Conservation (phyloP, 2,113 vertebrate genomes). For the Haplochromis vanheusdeni region DNA sequence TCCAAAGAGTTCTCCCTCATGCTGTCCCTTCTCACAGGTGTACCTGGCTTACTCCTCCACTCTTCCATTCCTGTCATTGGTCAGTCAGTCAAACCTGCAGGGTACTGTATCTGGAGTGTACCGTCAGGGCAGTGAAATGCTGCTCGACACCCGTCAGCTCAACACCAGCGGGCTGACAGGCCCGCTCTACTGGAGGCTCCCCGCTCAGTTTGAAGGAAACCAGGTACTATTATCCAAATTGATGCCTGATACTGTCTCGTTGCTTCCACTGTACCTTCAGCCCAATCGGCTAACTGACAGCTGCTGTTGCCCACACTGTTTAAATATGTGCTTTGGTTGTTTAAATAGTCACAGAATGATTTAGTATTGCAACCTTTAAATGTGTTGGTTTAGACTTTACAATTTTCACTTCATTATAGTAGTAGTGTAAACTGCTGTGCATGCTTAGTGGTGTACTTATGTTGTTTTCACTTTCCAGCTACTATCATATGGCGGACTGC, state of each 20-base stretch:
- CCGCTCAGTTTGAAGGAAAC: conserved; percentile 75
- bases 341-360: neutral
- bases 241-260: accelerated
- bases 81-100: conserved; percentile 77
- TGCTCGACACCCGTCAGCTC: conserved; percentile 75
- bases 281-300: neutral
- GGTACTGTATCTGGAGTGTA: conserved; percentile 79
- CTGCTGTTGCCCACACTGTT: neutral
- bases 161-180: conserved; percentile 60
- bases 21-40: neutral
- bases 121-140: conserved; percentile 70
- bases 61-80: conserved; percentile 61
- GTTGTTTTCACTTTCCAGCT: conserved; percentile 63
- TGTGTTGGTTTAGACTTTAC: neutral
- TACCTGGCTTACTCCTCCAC: neutral
- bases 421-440: neutral
- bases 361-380: neutral
- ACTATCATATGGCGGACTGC: conserved; percentile 82
- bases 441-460: neutral
- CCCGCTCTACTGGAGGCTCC: conserved; percentile 86
- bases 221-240: conserved; percentile 65
- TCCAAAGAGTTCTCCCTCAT: neutral
- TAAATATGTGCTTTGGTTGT: neutral
- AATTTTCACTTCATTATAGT: neutral
- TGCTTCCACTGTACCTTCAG: neutral